These are phyloP conservation scores for Cosmia trapezina DNA, from an alignment of 2,888 invertebrate species.

Conservation along the genomic window DNA sequence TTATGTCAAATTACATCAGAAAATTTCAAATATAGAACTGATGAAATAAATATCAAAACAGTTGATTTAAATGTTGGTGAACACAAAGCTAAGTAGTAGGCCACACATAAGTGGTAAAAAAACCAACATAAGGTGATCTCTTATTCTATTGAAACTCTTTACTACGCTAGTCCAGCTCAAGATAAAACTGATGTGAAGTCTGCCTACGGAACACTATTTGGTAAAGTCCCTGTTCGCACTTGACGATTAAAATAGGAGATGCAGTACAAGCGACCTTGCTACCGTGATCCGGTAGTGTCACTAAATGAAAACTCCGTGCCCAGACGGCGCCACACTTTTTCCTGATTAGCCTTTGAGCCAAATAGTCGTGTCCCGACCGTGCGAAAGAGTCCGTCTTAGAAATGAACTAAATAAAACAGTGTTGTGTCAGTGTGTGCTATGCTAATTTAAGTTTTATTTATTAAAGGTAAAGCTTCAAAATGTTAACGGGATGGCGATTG, in stretches of 20 bases:
- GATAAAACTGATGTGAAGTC: too few species aligned
- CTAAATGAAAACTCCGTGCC: conserved; percentile 70
- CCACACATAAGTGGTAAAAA: too few species aligned
- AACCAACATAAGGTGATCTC: too few species aligned
- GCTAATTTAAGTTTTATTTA: conserved; percentile 59
- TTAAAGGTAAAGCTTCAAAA: conserved; percentile 75
- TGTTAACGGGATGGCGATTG: conserved; percentile 87
- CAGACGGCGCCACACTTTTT: conserved; percentile 70
- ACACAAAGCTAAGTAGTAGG: too few species aligned
- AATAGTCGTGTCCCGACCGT: conserved; percentile 71
- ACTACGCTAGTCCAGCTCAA: too few species aligned
- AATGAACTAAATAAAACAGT: conserved; percentile 46
- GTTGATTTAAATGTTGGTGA: too few species aligned
- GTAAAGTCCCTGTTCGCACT: conserved; percentile 3
- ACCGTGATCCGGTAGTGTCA: conserved; percentile 70
- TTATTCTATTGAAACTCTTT: too few species aligned
- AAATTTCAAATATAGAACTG: too few species aligned
- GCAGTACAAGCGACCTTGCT: conserved; percentile 63
- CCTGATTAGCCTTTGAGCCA: conserved; percentile 74
- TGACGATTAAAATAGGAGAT: conserved; percentile 56
- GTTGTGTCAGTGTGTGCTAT: conserved; percentile 46
- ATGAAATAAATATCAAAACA: too few species aligned
- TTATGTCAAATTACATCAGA: too few species aligned
- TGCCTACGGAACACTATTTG: conserved; percentile 9
- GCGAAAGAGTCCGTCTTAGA: conserved; percentile 29